Evolutionary conservation across 2,797 vertebrate species (phyloP).

Genomic region (Onychomys torridus): DNA sequence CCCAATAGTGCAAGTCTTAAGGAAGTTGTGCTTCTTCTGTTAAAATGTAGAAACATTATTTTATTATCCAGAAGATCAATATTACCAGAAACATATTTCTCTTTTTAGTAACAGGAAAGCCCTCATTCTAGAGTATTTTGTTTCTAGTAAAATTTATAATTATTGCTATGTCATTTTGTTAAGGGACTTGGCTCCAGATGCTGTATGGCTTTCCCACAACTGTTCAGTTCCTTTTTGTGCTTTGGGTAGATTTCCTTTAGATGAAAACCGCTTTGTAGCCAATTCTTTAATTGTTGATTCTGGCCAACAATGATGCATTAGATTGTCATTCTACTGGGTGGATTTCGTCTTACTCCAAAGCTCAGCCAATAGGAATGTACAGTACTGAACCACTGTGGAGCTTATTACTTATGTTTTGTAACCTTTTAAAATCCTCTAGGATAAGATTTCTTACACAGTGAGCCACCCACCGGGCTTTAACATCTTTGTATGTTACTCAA

Average conservation of each 20-base stretch:
- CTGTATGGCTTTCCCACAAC: neutral
- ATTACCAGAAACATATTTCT: neutral
- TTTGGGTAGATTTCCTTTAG: neutral
- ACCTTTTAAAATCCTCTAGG: neutral
- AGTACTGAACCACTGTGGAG: fast-evolving
- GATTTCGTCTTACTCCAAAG: neutral
- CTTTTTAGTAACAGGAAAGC: neutral
- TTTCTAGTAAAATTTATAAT: neutral
- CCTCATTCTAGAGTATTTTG: neutral
- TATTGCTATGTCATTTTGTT: neutral
- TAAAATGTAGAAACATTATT: neutral
- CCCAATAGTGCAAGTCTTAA: neutral
- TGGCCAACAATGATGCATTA: fast-evolving
- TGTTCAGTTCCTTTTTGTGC: neutral
- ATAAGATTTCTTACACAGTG: fast-evolving
- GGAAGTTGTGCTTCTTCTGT: neutral
- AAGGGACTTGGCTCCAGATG: neutral
- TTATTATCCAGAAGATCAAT: neutral
- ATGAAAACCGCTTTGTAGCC: neutral
- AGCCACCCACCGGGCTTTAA: fast-evolving
- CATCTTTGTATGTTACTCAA: fast-evolving
- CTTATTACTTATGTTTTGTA: fast-evolving
- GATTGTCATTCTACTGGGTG: too few species aligned
- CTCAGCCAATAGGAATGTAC: fast-evolving
- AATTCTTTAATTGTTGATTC: neutral